Evolutionary conservation across 1,140 invertebrate genomes (phyloP), one percentile per base, ranked within the genome.

Genomic region (Aradophagus sp.): DNA sequence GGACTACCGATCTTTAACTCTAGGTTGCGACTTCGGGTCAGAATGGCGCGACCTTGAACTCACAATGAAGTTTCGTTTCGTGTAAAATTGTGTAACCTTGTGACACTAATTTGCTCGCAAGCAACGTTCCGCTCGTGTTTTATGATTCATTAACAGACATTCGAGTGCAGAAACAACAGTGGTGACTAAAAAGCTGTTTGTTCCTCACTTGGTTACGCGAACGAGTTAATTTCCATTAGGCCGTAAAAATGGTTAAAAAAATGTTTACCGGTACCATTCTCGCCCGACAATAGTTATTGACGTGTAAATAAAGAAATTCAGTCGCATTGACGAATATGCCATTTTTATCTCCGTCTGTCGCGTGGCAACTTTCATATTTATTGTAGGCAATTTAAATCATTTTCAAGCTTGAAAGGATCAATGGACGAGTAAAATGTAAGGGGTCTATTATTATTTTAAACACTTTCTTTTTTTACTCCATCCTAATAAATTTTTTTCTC

Each of bases 331-430:
- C n/a, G n/a, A n/a, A n/a, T n/a, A n/a, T n/a, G n/a, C n/a, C n/a
- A n/a, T n/a, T n/a, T n/a, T n/a, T n/a, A n/a, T n/a, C n/a, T n/a
- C n/a, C n/a, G n/a, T n/a, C n/a, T n/a, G 55, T 44, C 55, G 55
- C 55, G 55, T 59, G 55, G 34, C 55, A 17, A 27, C 42, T 58
- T 59, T 59, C 53, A 39, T 47, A 38, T 59, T 59, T 48, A 59
- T 59, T 47, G n/a, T 14, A 12, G 34, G 35, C 23, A 31, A 45
- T 58, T 58, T 23, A 27, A 36, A 13, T 34, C 23, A 27, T 19
- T 45, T 58, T 45, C 41, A 45, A 13, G 29, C 31, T 44, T 27
- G 5, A 36, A 27, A 36, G 12, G 6, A 12, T 27, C 5, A 36
- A 58, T 26, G 20, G 11, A 15, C 41, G 6, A n/a, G 13, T 12